Evolutionary conservation across 2,113 vertebrate species (phyloP).

Genomic region (Hyperoodon ampullatus): DNA sequence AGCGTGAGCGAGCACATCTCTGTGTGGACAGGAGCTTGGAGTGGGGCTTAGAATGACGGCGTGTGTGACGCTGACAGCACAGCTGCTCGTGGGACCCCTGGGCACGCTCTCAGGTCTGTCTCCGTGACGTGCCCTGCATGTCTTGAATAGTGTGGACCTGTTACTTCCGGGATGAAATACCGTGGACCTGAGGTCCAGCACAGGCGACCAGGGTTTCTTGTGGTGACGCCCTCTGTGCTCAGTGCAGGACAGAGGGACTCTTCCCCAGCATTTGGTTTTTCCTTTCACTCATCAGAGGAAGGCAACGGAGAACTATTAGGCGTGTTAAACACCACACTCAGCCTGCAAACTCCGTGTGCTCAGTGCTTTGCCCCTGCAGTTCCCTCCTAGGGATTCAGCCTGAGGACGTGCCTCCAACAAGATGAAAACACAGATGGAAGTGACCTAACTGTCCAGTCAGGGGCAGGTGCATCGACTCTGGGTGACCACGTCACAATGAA

Average conservation of each 20-base stretch:
- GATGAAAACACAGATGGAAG: neutral
- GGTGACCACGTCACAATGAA: rapidly evolving
- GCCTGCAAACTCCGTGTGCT: neutral
- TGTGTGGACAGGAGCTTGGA: neutral
- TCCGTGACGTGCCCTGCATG: neutral
- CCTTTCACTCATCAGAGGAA: neutral
- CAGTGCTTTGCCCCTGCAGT: neutral
- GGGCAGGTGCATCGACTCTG: no score
- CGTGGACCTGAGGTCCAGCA: rapidly evolving
- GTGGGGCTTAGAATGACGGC: neutral
- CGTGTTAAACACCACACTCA: neutral
- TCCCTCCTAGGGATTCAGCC: neutral
- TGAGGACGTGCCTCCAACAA: neutral
- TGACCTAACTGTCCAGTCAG: no score
- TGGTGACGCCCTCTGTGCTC: rapidly evolving
- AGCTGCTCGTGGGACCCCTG: neutral
- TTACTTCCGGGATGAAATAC: neutral
- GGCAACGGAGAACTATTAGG: neutral
- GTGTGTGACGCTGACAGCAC: neutral
- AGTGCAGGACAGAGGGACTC: neutral
- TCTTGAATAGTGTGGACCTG: rapidly evolving
- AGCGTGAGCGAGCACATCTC: rapidly evolving
- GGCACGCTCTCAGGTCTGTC: neutral
- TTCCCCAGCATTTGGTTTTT: no score
- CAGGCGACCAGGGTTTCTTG: neutral